These are phyloP conservation scores for Puntigrus tetrazona DNA, from an alignment of 2,113 vertebrate species.

Conservation along the genomic window DNA sequence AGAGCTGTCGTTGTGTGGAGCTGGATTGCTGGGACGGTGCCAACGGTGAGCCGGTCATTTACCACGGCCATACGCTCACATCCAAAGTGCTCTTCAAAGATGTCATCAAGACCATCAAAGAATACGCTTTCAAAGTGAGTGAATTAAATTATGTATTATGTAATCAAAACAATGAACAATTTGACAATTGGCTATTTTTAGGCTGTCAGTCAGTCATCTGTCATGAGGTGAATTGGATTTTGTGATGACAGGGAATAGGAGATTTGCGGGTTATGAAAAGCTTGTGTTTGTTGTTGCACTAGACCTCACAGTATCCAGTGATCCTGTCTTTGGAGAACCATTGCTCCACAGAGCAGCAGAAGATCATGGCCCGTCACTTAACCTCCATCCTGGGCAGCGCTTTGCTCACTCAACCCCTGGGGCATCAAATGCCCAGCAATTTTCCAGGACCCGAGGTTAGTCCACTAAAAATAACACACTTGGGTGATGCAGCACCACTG, in stretches of 20 bases:
- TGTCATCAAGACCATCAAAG: slow-evolving; percentile 88
- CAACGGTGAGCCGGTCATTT: slow-evolving; percentile 88
- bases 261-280: not conserved
- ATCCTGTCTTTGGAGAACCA: slow-evolving; percentile 97
- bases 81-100: slow-evolving; percentile 94
- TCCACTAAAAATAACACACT: not conserved
- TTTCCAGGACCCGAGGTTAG: slow-evolving; percentile 92
- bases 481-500: not conserved
- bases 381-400: slow-evolving; percentile 81
- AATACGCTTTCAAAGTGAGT: slow-evolving; percentile 92
- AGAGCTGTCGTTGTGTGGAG: slow-evolving; percentile 94
- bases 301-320: slow-evolving; percentile 89
- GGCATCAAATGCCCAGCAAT: slow-evolving; percentile 68
- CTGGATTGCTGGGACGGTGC: slow-evolving; percentile 94
- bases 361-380: slow-evolving; percentile 84
- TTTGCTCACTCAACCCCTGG: slow-evolving; percentile 80
- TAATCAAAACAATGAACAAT: not conserved
- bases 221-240: not conserved
- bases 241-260: not conserved
- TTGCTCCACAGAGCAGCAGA: slow-evolving; percentile 89
- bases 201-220: not conserved
- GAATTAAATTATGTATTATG: too few relatives aligned
- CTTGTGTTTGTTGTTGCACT: not conserved
- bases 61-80: slow-evolving; percentile 95
- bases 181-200: not conserved